Evolutionary conservation across 2,113 vertebrate genomes (phyloP).

Genomic region (Hymenochirus boettgeri): DNA sequence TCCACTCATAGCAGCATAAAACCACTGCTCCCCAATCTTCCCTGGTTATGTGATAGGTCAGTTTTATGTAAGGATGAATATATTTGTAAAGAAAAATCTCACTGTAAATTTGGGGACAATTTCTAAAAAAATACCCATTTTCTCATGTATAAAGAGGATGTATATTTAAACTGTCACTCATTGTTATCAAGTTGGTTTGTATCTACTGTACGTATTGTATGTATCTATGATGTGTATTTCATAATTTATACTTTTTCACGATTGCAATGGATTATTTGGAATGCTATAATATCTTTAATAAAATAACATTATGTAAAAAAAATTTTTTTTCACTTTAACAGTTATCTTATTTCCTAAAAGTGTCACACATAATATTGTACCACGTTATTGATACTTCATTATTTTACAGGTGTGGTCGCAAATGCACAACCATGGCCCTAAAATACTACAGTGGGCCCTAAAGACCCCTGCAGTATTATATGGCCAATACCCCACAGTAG

Average conservation of each 20-base stretch:
- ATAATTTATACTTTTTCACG: slow-evolving; percentile 32
- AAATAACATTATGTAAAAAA: slow-evolving; percentile 22
- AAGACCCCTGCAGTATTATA: too few species aligned
- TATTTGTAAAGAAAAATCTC: not conserved
- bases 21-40: too few species aligned
- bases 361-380: too few species aligned
- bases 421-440: too few species aligned
- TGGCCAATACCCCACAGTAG: too few species aligned
- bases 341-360: too few species aligned
- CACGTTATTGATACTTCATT: too few species aligned
- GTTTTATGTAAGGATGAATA: not conserved
- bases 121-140: not conserved
- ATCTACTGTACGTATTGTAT: slow-evolving; percentile 18
- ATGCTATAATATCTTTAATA: slow-evolving; percentile 24
- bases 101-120: not conserved
- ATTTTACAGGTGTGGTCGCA: too few species aligned
- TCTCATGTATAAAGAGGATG: not conserved
- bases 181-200: slow-evolving; percentile 1
- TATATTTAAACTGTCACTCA: slow-evolving; percentile 4
- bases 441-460: too few species aligned
- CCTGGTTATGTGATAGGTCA: not conserved
- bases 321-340: too few species aligned
- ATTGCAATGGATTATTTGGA: slow-evolving; percentile 21
- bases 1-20: too few species aligned
- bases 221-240: slow-evolving; percentile 15